These are phyloP conservation scores for Hydractinia echinata DNA, from an alignment of 30 jellyfish, hydroid and myxozoan genomes.

Conservation along the genomic window DNA sequence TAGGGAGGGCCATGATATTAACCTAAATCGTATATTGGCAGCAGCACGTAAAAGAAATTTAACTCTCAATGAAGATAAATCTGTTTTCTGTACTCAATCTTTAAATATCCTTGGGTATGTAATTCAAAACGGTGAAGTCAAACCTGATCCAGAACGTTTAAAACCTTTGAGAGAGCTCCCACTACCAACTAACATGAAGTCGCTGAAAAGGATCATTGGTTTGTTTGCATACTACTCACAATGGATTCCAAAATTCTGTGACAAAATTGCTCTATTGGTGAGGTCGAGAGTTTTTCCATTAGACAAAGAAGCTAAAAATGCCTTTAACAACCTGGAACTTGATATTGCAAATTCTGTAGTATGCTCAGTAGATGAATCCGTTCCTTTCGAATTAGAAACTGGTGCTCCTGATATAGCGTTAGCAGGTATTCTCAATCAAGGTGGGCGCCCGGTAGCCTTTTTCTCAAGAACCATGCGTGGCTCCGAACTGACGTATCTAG, in stretches of 20 bases:
- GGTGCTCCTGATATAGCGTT: constrained; percentile 58
- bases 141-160: constrained; percentile 65
- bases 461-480: constrained; percentile 28
- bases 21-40: constrained; percentile 33
- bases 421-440: constrained; percentile 32
- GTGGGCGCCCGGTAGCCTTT: constrained; percentile 43
- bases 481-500: constrained; percentile 39
- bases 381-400: constrained; percentile 46
- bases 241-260: constrained; percentile 51
- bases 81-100: constrained; percentile 36
- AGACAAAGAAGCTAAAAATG: constrained; percentile 22
- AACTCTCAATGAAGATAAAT: constrained; percentile 51
- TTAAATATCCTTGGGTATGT: constrained; percentile 45
- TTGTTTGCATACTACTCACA: constrained; percentile 49
- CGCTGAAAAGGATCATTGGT: constrained; percentile 40
- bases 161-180: constrained; percentile 57
- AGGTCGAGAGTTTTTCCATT: constrained; percentile 34
- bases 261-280: constrained; percentile 44
- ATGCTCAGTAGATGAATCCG: too few species aligned
- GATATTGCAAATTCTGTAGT: neutral
- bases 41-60: constrained; percentile 40
- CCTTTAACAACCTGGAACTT: constrained; percentile 33
- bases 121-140: constrained; percentile 34
- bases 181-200: constrained; percentile 34
- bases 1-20: constrained; percentile 51